Percentiles rank a stretch among this genome's conserved stretches.
These are phyloP conservation scores for Hypsibius dujardini DNA, from an alignment of 1,140 invertebrate species.

Conservation along the genomic window DNA sequence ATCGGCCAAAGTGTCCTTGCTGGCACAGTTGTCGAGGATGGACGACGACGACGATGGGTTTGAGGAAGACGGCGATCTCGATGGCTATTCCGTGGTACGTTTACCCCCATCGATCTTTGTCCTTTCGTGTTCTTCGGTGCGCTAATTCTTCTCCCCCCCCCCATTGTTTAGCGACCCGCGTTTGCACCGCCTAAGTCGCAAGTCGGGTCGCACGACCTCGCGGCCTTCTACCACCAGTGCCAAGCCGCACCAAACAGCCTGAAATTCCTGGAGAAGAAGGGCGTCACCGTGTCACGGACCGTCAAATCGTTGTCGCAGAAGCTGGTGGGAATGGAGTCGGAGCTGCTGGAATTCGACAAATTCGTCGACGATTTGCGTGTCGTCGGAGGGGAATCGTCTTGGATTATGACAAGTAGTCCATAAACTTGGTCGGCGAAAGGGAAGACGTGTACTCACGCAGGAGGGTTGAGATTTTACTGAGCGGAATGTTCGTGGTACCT, in stretches of 20 bases:
- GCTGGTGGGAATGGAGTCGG: neutral
- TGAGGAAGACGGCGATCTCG: neutral
- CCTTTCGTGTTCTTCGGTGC: too few species aligned
- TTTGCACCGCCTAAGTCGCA: neutral
- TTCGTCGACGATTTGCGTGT: conserved; percentile 1
- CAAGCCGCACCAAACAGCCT: neutral
- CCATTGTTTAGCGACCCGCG: neutral
- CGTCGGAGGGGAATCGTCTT: neutral
- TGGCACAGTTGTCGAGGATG: too few species aligned
- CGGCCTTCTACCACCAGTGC: neutral
- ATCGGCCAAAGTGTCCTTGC: too few species aligned
- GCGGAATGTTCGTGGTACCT: too few species aligned
- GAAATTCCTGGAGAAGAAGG: neutral
- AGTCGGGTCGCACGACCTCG: neutral
- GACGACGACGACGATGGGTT: neutral
- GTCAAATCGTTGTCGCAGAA: conserved; percentile 1
- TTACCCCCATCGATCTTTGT: neutral
- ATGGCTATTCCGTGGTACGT: neutral
- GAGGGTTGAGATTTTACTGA: too few species aligned
- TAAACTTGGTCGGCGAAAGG: too few species aligned
- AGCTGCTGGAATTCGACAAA: neutral
- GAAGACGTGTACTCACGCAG: too few species aligned
- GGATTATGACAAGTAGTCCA: neutral
- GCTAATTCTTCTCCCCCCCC: too few species aligned
- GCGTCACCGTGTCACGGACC: neutral